These are phyloP conservation scores for Nibea albiflora DNA, from an alignment of 2,113 vertebrate genomes.

Conservation along the genomic window DNA sequence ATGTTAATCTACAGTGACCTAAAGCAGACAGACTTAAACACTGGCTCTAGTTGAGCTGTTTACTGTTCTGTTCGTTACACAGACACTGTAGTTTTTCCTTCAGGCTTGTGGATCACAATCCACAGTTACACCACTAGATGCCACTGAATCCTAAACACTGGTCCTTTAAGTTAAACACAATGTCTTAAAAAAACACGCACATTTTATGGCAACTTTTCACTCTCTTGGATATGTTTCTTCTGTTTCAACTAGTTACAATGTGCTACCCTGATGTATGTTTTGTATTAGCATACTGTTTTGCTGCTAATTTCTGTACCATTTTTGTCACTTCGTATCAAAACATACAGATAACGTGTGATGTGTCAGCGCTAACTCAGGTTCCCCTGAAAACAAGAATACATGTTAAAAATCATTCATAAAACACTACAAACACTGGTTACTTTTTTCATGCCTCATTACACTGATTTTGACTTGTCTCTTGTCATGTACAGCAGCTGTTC, in stretches of 20 bases:
- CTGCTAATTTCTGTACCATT: neutral
- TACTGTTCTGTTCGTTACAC: too few species aligned
- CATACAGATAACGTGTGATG: neutral
- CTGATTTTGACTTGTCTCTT: neutral
- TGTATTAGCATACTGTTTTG: neutral
- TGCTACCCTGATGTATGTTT: neutral
- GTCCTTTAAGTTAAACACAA: neutral
- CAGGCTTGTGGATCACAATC: too few species aligned
- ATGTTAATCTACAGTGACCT: too few species aligned
- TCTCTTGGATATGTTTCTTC: neutral
- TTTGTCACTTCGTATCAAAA: neutral
- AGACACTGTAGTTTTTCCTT: too few species aligned
- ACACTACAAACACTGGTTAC: neutral
- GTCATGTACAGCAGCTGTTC: conserved; percentile 47
- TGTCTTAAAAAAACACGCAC: neutral
- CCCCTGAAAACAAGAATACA: neutral
- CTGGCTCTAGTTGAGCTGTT: too few species aligned
- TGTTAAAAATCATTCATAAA: neutral
- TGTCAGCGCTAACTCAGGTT: neutral
- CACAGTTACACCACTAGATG: too few species aligned
- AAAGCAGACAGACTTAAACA: too few species aligned
- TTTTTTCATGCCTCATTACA: conserved; percentile 11
- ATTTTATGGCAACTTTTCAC: neutral
- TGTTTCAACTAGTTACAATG: neutral
- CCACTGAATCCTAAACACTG: too few species aligned